Percentiles rank a stretch among this genome's conserved stretches.
These are phyloP conservation scores for Dilophus febrilis DNA, from an alignment of 2,888 invertebrate species.

Conservation along the genomic window DNA sequence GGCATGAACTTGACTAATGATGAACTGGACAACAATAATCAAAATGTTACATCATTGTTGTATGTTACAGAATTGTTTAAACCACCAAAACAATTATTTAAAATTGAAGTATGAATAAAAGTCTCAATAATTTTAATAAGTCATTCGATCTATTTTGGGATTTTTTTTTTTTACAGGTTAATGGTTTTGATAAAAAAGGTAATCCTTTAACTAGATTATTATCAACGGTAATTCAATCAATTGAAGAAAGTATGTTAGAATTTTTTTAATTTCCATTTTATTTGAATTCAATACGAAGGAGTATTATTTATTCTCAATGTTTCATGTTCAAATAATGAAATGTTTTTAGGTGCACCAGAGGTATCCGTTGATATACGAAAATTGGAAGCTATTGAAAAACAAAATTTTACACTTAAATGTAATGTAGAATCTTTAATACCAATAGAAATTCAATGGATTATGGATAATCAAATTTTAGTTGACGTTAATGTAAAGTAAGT, in stretches of 20 bases:
- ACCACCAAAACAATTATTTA: slow-evolving; percentile 47
- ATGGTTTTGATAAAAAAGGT: slow-evolving; percentile 41
- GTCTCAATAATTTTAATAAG: not conserved
- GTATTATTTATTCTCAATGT: too few relatives aligned
- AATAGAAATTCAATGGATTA: slow-evolving; percentile 22
- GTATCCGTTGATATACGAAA: slow-evolving; percentile 31
- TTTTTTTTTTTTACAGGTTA: slow-evolving; percentile 31
- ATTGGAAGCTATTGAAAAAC: slow-evolving; percentile 16
- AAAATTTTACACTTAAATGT: slow-evolving; percentile 37
- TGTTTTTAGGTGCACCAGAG: slow-evolving; percentile 35
- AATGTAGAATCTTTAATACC: slow-evolving; percentile 44
- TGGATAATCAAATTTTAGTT: slow-evolving; percentile 4
- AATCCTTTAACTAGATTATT: slow-evolving; percentile 44
- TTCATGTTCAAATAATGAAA: too few relatives aligned
- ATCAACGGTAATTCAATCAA: slow-evolving; percentile 42
- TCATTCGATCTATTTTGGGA: not conserved
- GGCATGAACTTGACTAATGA: slow-evolving; percentile 12
- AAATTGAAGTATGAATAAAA: slow-evolving; percentile 37
- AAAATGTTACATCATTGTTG: too few relatives aligned
- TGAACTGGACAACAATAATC: too few relatives aligned
- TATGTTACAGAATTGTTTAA: slow-evolving; percentile 41
- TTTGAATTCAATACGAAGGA: too few relatives aligned
- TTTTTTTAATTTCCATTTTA: too few relatives aligned
- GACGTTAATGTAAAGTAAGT: slow-evolving; percentile 1
- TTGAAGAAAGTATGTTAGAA: slow-evolving; percentile 8